Evolutionary conservation across 2,797 vertebrate species (phyloP), one percentile per base, ranked within the genome.

Genomic region (Pantherophis vulpinus): DNA sequence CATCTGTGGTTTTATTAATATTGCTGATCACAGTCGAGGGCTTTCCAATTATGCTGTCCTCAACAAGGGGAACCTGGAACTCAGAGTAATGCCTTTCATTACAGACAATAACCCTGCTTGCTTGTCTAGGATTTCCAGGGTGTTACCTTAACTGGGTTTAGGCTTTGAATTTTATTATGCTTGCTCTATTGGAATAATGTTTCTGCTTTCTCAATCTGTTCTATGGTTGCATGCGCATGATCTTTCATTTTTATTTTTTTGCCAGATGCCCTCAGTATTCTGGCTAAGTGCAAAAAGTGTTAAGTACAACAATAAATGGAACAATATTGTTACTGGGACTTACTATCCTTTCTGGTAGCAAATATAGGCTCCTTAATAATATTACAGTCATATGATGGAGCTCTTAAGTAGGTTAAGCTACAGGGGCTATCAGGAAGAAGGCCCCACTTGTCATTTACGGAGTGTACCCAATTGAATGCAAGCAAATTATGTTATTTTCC

Each of bases 401-500:
- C 92, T 95, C 94, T n/a, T 51, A 83, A 83, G 70, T 79, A 83
- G 74, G 9, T 83, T 47, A 83, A 11, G 74, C 74, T 83, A 83
- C 37, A 83, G 9, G 9, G 37, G 37, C 74, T 47, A 25, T 83
- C 74, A 83, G 20, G 37, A 83, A 83, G 18, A 83, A 83, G 74
- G 20, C 20, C 37, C 1, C 10, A 25, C 37, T 47, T 83, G 25
- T 4, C 18, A 11, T 42, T 83, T 83, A 23, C 0, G 9, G 37
- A 42, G 9, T 42, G 37, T 9, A 5, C 9, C 74, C 37, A 79
- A 2, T 47, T 12, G 60, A 91, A 93, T 91, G 88, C 91, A 89
- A 86, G 93, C 42, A 94, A 93, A 88, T 14, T 6, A 55, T 93
- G 96, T 96, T 91, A 94, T 95, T 95, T 92, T 93, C 92, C 94